Evolutionary conservation across 2,113 vertebrate genomes (phyloP).

Genomic region (Colistium nudipinnis): DNA sequence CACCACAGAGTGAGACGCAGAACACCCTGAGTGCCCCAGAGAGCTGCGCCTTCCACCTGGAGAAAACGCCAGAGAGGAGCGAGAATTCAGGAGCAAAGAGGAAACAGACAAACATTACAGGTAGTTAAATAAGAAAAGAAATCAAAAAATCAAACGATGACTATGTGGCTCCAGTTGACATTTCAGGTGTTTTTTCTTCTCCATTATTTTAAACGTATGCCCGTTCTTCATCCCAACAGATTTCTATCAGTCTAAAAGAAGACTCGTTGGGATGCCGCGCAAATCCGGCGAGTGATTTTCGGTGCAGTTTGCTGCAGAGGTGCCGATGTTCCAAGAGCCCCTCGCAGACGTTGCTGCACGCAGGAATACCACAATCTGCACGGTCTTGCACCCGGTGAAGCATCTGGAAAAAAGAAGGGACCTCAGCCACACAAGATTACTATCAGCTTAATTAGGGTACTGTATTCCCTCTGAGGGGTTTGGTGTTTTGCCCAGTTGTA

Average conservation of each 20-base stretch:
- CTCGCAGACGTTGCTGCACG: constrained; percentile 33
- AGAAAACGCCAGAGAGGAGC: constrained; percentile 48
- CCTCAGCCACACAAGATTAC: constrained; percentile 32
- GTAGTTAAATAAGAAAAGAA: constrained; percentile 75
- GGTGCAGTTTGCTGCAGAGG: no score
- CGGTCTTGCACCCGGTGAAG: constrained; percentile 9
- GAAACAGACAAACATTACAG: constrained; percentile 91
- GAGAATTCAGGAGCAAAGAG: constrained; percentile 76
- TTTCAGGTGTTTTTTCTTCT: neutral
- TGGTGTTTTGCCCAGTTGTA: constrained; percentile 39
- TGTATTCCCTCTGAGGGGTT: constrained; percentile 41
- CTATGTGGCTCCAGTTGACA: neutral
- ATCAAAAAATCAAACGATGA: neutral
- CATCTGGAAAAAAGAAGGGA: constrained; percentile 32
- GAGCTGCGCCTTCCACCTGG: neutral
- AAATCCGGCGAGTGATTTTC: constrained; percentile 83
- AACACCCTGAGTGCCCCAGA: constrained; percentile 64
- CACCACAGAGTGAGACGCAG: constrained; percentile 45
- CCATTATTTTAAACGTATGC: no score
- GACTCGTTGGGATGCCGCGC: constrained; percentile 71
- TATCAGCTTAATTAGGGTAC: constrained; percentile 58
- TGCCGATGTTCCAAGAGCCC: constrained; percentile 28
- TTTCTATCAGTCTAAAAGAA: constrained; percentile 89
- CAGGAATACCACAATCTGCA: constrained; percentile 56
- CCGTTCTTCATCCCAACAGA: constrained; percentile 77